A percentile compares a stretch with the other conserved stretches of the same genome.
phyloP scores from a whole-genome alignment of 1,140 invertebrate genomes.

The Euwallacea similis region DNA sequence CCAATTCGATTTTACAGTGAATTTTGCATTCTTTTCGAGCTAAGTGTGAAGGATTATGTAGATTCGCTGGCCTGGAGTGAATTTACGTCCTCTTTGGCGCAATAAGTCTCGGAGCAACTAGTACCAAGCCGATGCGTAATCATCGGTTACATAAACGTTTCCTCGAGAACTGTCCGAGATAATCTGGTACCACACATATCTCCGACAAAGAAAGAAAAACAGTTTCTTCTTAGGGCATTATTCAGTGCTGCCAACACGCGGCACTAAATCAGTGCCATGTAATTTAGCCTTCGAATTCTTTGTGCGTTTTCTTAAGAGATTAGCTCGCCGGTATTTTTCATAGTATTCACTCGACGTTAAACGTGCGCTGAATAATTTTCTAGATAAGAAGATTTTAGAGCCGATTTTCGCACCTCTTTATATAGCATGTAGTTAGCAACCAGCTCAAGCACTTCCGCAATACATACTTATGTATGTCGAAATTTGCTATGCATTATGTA shows the following conservation, averaged over 20 bases:
- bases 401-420: slow-evolving; percentile 14
- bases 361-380: slow-evolving; percentile 15
- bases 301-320: slow-evolving; percentile 14
- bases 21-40: no score
- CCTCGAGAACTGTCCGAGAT: slow-evolving; percentile 1
- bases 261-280: slow-evolving; percentile 9
- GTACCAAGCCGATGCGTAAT: slow-evolving; percentile 11
- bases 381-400: slow-evolving; percentile 7
- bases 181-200: slow-evolving; percentile 15
- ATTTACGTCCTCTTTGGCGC: background rate
- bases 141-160: slow-evolving; percentile 10
- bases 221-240: slow-evolving; percentile 15
- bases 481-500: background rate
- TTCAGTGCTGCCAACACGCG: slow-evolving; percentile 7
- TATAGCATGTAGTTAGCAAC: no score
- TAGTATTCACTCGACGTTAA: background rate
- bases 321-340: slow-evolving; percentile 9
- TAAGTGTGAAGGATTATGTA: no score
- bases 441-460: no score
- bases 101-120: slow-evolving; percentile 3
- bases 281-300: slow-evolving; percentile 21
- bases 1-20: no score
- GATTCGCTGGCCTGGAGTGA: no score
- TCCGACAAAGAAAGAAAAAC: slow-evolving; percentile 14
- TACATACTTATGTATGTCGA: background rate